Evolutionary conservation across 2,888 invertebrate genomes (phyloP).

Genomic region (Trachelus iudaicus): DNA sequence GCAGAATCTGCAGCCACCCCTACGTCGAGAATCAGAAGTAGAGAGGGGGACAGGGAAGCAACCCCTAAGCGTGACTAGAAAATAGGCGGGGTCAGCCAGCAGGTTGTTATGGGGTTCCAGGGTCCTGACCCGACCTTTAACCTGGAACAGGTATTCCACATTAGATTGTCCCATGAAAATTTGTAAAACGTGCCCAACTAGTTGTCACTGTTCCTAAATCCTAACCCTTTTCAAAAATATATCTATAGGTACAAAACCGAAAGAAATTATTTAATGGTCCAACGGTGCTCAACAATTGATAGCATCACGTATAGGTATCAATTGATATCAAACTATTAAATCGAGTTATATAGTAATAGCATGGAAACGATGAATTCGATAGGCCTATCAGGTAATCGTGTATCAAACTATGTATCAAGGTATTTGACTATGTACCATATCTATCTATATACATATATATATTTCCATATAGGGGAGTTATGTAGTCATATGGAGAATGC

Average conservation of each 20-base stretch:
- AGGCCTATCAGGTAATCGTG: slow-evolving; percentile 51
- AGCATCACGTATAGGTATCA: not conserved
- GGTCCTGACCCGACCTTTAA: slow-evolving; percentile 55
- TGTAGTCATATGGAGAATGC: slow-evolving; percentile 29
- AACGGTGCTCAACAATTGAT: not conserved
- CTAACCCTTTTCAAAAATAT: not conserved
- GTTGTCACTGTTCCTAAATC: not conserved
- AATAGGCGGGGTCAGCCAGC: slow-evolving; percentile 35
- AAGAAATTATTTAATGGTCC: not conserved
- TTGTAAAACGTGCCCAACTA: not conserved
- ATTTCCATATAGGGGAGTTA: not conserved
- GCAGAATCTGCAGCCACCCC: slow-evolving; percentile 35
- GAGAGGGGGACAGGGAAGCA: slow-evolving; percentile 27
- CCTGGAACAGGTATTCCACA: slow-evolving; percentile 48
- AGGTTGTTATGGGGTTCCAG: slow-evolving; percentile 47
- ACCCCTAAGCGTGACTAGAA: slow-evolving; percentile 33
- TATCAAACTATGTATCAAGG: slow-evolving; percentile 48
- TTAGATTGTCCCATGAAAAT: slow-evolving; percentile 16
- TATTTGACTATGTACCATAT: slow-evolving; percentile 27
- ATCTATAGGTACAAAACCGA: not conserved
- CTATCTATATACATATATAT: not conserved
- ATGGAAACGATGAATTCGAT: slow-evolving; percentile 32
- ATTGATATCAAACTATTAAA: not conserved
- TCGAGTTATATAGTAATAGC: not conserved
- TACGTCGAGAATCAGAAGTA: slow-evolving; percentile 9